Evolutionary conservation across 2,888 invertebrate species (phyloP), one percentile per base, ranked within the genome.

Genomic region (Salticus scenicus): DNA sequence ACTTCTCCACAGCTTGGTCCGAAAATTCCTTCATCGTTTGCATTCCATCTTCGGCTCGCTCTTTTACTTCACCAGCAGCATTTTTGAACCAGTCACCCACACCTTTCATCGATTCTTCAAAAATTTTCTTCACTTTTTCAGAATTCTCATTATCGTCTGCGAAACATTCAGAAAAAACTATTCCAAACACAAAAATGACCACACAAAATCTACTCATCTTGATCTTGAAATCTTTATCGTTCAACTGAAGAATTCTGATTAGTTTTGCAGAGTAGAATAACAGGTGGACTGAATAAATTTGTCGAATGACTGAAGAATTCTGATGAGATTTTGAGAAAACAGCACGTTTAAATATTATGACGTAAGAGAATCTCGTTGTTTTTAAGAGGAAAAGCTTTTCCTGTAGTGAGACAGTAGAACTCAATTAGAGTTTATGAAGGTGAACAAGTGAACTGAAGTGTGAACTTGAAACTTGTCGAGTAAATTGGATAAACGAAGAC

Each of bases 381-480:
- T 57, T 37, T 20, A 8, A 24, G 17, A 33, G 31, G 20, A 14
- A 51, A 57, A 8, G 20, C 51, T 31, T 47, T 77, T 83, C 73
- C 77, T 57, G 64, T 28, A 57, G 27, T 33, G 69, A 20, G 69
- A 17, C 41, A 28, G 74, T 47, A 63, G 74, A 81, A 64, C 42
- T 69, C 69, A 41, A 69, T 75, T 70, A 63, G 17, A 2, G 24
- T 5, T 67, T 28, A 64, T 37, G 73, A 77, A 77, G 64, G 70
- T 70, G 64, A 83, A 72, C 83, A 27, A 76, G 71, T 71, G 63
- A 71, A 57, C 72, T 64, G 72, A 83, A 30, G 57, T 66, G 73
- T 72, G 73, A 67, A 77, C 72, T 77, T 76, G 64, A 71, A 70
- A 70, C 63, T 47, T 57, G 57, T 12, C 24, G 2, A 7, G 24